A percentile compares a stretch with the other conserved stretches of the same genome.
Evolutionary conservation across 2,888 invertebrate genomes (phyloP).

Genomic region (Alviniconcha strummeri): DNA sequence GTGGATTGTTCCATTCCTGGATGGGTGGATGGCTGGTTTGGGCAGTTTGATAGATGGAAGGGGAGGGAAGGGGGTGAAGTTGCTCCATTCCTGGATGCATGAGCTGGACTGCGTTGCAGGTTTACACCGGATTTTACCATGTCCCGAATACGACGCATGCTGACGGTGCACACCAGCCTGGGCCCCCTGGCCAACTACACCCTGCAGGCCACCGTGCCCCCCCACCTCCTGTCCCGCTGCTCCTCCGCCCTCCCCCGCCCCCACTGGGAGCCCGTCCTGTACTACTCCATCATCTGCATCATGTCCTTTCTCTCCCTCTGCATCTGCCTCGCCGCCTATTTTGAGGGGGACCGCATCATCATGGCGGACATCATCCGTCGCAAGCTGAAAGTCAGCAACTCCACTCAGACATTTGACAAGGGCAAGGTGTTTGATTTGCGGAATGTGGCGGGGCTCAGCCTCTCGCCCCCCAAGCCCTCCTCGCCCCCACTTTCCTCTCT

Average conservation of each 20-base stretch:
- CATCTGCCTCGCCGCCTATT: conserved; percentile 81
- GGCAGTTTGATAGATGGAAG: too few species aligned
- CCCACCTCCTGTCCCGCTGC: conserved; percentile 82
- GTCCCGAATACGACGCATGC: conserved; percentile 80
- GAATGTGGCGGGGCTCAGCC: conserved; percentile 62
- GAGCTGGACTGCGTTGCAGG: conserved; percentile 59
- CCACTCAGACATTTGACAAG: conserved; percentile 79
- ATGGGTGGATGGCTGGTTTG: too few species aligned
- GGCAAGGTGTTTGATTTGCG: conserved; percentile 74
- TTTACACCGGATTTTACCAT: conserved; percentile 92
- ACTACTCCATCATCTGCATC: conserved; percentile 76
- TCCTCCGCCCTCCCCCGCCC: conserved; percentile 83
- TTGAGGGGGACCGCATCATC: conserved; percentile 84
- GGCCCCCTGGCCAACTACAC: conserved; percentile 77
- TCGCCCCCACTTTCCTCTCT: background rate
- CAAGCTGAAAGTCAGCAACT: conserved; percentile 55
- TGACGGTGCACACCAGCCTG: conserved; percentile 72
- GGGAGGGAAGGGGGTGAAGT: too few species aligned
- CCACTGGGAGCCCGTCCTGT: conserved; percentile 84
- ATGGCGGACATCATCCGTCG: conserved; percentile 70
- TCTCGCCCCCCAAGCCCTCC: conserved; percentile 32
- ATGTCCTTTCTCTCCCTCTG: conserved; percentile 79
- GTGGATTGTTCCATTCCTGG: too few species aligned
- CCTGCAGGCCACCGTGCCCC: conserved; percentile 81
- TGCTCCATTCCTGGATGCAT: too few species aligned